A percentile compares a stretch with the other conserved stretches of the same genome.
These are phyloP conservation scores for Coreius guichenoti DNA, from an alignment of 2,797 vertebrate species.

Conservation along the genomic window DNA sequence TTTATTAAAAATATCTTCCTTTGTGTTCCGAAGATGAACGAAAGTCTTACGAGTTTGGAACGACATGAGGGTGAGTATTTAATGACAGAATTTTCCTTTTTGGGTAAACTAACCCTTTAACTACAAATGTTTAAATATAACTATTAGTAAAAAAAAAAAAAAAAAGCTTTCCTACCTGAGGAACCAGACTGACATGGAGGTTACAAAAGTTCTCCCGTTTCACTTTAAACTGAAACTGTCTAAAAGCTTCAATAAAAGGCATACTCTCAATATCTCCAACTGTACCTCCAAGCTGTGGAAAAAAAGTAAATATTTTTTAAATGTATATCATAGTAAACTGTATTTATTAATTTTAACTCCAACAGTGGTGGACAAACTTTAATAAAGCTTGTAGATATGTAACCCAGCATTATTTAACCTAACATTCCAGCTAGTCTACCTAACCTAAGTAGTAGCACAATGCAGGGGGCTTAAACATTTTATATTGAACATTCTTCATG, in stretches of 20 bases:
- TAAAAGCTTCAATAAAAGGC: constrained; percentile 89
- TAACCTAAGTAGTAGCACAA: not conserved
- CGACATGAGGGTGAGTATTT: too few relatives aligned
- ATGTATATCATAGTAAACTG: not conserved
- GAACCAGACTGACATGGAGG: constrained; percentile 87
- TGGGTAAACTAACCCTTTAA: too few relatives aligned
- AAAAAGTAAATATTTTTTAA: not conserved
- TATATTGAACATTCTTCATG: not conserved
- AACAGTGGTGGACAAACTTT: not conserved
- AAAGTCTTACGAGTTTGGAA: too few relatives aligned
- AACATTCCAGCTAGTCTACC: not conserved
- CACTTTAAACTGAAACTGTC: constrained; percentile 89
- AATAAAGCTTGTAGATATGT: not conserved
- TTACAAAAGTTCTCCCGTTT: constrained; percentile 87
- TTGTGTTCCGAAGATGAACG: too few relatives aligned
- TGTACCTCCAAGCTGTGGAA: constrained; percentile 81
- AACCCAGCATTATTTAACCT: not conserved
- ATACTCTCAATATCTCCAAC: constrained; percentile 89
- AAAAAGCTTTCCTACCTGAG: constrained; percentile 76
- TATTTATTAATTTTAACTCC: not conserved
- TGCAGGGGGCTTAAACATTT: not conserved
- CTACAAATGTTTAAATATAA: not conserved
- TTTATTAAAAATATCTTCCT: too few relatives aligned
- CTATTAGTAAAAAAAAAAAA: not conserved
- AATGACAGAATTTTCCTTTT: too few relatives aligned